Base-by-base conservation (phyloP, 1,140 invertebrate species). In the Chlorops oryzae region DNA sequence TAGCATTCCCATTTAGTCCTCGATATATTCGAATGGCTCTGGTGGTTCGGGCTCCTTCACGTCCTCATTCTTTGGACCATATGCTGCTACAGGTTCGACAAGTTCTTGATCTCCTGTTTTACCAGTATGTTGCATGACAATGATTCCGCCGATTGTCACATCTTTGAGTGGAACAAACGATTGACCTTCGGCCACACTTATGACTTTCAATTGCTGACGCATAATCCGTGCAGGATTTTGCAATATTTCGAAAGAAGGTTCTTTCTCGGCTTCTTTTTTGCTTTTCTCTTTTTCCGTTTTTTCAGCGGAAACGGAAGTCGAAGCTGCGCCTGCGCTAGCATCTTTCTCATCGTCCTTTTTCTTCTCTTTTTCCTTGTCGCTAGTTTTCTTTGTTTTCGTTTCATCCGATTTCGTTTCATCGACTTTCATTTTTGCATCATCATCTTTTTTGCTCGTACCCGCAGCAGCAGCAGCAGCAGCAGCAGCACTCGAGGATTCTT, bases 1-100 rank as follows among this genome's bases (percentile, higher is more conserved):
- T n/a, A 48, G 46, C 46, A 48, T 59, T 59, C 58, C 62, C 64
- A 67, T 68, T 80, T 81, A 89, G 74, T 91, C 87, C 68, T 95
- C 92, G 55, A 82, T 83, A 72, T 91, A 98, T 78, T 96, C 92
- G 74, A 98, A 98, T 57, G 94, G 92, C 76, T 96, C 93, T 60
- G 94, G 95, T 34, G 93, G 90, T 68, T 96, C 92, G 3, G 94
- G 92, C 75, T 98, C 95, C 62, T 94, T 92, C 23, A 62, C 65
- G 62, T 96, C 93, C 57, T 96, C 93, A 7, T 87, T 83, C 73
- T 95, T 94, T 1, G 93, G 92, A 3, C 93, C 92, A 61, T 90
- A 93, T 23, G 92, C 92, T 28, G 88, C 88, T 10, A 98, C 91
- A 12, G 92, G 89, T 73, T 97, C 94, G 2, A 98, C 94, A 20